Evolutionary conservation across 1,140 invertebrate species (phyloP).

Genomic region (Drosophila takahashii): DNA sequence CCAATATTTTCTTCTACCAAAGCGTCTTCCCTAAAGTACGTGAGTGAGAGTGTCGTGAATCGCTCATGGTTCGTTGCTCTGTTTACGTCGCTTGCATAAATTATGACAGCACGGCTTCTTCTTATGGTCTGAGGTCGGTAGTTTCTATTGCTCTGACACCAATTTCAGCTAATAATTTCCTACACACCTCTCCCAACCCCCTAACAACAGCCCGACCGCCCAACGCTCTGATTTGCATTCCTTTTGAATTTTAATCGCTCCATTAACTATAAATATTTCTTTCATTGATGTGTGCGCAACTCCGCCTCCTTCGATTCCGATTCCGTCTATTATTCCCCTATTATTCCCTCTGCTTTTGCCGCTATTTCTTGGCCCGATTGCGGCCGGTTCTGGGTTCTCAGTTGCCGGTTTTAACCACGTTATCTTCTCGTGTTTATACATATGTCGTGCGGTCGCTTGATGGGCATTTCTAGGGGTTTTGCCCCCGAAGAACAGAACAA

Average conservation of each 20-base stretch:
- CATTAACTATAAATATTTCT: slow-evolving; percentile 78
- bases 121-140: slow-evolving; percentile 42
- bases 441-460: slow-evolving; percentile 54
- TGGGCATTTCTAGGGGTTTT: slow-evolving; percentile 73
- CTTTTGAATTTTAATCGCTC: slow-evolving; percentile 77
- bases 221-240: slow-evolving; percentile 75
- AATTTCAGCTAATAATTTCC: slow-evolving; percentile 80
- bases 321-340: slow-evolving; percentile 14
- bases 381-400: slow-evolving; percentile 32
- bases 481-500: slow-evolving; percentile 31
- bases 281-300: slow-evolving; percentile 57
- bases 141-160: slow-evolving; percentile 77
- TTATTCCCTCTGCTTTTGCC: slow-evolving; percentile 22
- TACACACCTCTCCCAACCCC: slow-evolving; percentile 25
- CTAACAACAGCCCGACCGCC: neutral
- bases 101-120: slow-evolving; percentile 59
- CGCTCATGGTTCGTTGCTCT: slow-evolving; percentile 69
- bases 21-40: slow-evolving; percentile 35
- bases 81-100: slow-evolving; percentile 80
- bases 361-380: slow-evolving; percentile 68
- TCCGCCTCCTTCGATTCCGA: slow-evolving; percentile 15
- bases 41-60: slow-evolving; percentile 76
- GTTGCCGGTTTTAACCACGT: slow-evolving; percentile 39
- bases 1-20: slow-evolving; percentile 13
- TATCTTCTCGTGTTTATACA: slow-evolving; percentile 32